Percentiles rank a stretch among this genome's conserved stretches.
These are phyloP conservation scores for Caenorhabditis remanei DNA, from an alignment of 1,140 invertebrate species.

Conservation along the genomic window DNA sequence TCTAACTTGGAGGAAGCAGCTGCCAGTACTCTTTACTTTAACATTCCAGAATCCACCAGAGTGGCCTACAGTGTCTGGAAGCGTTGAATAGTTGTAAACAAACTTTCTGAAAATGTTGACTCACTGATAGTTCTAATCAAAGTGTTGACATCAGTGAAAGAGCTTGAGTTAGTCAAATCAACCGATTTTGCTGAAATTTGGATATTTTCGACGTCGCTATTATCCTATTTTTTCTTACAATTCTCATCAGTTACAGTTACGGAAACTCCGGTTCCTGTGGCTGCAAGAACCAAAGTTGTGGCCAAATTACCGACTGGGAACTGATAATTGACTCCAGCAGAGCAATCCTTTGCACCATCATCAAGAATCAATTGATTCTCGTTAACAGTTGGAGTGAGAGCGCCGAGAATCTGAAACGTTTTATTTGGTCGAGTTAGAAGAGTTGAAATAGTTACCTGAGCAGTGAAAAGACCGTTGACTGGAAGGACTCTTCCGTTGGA, in stretches of 20 bases:
- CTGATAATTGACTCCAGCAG: slow-evolving; percentile 2
- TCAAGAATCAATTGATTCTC: slow-evolving; percentile 48
- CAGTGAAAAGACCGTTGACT: not conserved
- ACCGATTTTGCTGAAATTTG: not conserved
- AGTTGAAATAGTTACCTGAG: not conserved
- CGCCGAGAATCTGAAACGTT: slow-evolving; percentile 4
- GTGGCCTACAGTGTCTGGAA: not conserved
- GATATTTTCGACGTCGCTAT: no score
- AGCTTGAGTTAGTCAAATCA: not conserved
- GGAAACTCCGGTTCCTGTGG: slow-evolving; percentile 38
- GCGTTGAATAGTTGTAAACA: not conserved
- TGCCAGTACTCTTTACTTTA: slow-evolving; percentile 10
- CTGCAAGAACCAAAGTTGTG: not conserved
- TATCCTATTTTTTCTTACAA: not conserved
- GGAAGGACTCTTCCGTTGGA: slow-evolving; percentile 48
- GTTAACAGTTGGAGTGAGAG: slow-evolving; percentile 6
- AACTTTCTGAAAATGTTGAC: not conserved
- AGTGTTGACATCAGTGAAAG: slow-evolving; percentile 53
- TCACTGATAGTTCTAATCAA: slow-evolving; percentile 6
- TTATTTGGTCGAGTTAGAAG: not conserved
- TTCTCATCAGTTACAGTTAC: slow-evolving; percentile 37
- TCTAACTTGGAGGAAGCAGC: slow-evolving; percentile 45
- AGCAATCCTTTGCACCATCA: slow-evolving; percentile 52
- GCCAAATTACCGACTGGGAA: slow-evolving; percentile 47
- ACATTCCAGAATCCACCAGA: slow-evolving; percentile 23